phyloP scores from a whole-genome alignment of 2,888 invertebrate species.

The Lepidochrysops patricia region DNA sequence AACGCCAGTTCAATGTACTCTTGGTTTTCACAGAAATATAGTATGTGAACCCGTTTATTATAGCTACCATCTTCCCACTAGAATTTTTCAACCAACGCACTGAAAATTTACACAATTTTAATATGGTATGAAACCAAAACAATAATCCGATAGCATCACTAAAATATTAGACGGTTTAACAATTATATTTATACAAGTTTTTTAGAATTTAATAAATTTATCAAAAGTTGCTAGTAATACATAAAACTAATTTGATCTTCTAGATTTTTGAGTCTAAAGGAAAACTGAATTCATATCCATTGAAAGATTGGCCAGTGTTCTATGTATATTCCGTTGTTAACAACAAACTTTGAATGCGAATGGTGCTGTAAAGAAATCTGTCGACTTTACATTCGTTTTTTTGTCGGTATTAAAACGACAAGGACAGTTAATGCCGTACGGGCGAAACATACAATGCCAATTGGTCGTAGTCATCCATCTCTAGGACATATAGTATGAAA shows the following conservation, averaged over 20 bases:
- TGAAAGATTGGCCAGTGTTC: slow-evolving; percentile 18
- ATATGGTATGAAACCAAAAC: too few species aligned
- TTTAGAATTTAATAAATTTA: background rate
- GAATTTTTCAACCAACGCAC: slow-evolving; percentile 21
- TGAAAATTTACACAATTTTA: too few species aligned
- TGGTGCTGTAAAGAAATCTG: slow-evolving; percentile 56
- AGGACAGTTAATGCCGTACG: slow-evolving; percentile 24
- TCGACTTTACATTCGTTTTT: slow-evolving; percentile 44
- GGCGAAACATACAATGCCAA: slow-evolving; percentile 26
- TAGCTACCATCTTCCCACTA: slow-evolving; percentile 22
- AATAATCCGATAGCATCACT: too few species aligned
- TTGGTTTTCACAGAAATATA: too few species aligned
- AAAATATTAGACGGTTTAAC: too few species aligned
- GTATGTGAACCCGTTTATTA: slow-evolving; percentile 29
- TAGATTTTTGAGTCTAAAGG: too few species aligned
- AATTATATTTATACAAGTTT: too few species aligned
- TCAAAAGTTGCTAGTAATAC: too few species aligned
- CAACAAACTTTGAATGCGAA: slow-evolving; percentile 31
- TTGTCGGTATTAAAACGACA: slow-evolving; percentile 23
- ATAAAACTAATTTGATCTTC: too few species aligned
- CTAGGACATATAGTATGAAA: slow-evolving; percentile 31
- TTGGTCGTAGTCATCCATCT: slow-evolving; percentile 17
- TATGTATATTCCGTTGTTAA: slow-evolving; percentile 31
- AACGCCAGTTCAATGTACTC: too few species aligned
- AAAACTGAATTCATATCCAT: too few species aligned